A percentile compares a stretch with the other conserved stretches of the same genome.
phyloP scores from a whole-genome alignment of 1,140 invertebrate genomes.

The Pseudachorutes palmiensis region DNA sequence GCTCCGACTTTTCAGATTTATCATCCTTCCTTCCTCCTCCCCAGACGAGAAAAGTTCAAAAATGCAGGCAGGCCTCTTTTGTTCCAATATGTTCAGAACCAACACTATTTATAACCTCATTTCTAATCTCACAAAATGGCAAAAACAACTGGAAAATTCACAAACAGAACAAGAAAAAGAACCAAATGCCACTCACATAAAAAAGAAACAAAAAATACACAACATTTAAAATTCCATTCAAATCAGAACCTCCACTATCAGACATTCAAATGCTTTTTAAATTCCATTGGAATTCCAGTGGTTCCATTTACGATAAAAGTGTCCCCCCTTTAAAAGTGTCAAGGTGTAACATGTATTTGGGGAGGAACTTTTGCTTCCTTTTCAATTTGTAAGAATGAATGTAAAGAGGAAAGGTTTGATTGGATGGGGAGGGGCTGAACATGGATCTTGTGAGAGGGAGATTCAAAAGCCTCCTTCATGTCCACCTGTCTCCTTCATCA shows the following conservation, averaged over 20 bases:
- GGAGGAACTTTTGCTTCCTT: too few species aligned
- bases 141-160: neutral
- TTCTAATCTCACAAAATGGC: neutral
- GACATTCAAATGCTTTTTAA: too few species aligned
- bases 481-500: neutral
- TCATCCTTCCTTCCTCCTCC: conserved; percentile 10
- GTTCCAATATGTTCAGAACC: conserved; percentile 2
- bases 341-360: too few species aligned
- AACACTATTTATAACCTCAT: conserved; percentile 4
- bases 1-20: conserved; percentile 22
- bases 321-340: too few species aligned
- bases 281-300: too few species aligned
- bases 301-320: too few species aligned
- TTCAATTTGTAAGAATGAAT: neutral
- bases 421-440: neutral
- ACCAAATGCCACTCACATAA: neutral
- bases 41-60: neutral
- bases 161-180: neutral
- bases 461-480: neutral
- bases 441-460: neutral
- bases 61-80: neutral
- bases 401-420: neutral
- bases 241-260: too few species aligned
- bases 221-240: too few species aligned
- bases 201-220: too few species aligned